These are phyloP conservation scores for Momotus momota DNA, from an alignment of 2,797 vertebrate species.

Conservation along the genomic window DNA sequence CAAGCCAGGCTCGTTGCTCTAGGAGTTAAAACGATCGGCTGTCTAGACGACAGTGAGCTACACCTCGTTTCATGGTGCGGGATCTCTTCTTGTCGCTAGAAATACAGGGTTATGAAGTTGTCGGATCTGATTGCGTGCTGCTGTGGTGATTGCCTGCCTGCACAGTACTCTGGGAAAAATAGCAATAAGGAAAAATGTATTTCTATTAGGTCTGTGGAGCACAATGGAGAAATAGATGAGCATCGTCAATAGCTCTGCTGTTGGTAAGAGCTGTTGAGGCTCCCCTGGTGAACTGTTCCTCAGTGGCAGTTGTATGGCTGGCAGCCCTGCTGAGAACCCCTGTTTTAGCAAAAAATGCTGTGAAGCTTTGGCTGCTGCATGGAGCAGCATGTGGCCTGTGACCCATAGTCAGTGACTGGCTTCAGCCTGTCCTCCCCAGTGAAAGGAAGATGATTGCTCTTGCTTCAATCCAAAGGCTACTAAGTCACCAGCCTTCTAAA, in stretches of 20 bases:
- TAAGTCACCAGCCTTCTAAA: not conserved
- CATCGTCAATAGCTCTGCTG: not conserved
- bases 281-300: not conserved
- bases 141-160: not conserved
- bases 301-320: no score
- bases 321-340: no score
- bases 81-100: not conserved
- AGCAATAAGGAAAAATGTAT: not conserved
- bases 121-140: not conserved
- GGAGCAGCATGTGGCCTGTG: not conserved
- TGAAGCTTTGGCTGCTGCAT: not conserved
- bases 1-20: constrained; percentile 68
- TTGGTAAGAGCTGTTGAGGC: not conserved
- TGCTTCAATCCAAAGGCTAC: not conserved
- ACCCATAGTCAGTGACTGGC: not conserved
- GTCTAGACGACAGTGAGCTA: constrained; percentile 62
- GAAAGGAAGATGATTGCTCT: not conserved
- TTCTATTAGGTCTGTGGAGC: not conserved
- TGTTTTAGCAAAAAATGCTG: accelerated
- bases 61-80: constrained; percentile 31
- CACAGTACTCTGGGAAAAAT: not conserved
- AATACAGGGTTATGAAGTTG: constrained; percentile 21
- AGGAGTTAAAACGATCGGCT: constrained; percentile 46
- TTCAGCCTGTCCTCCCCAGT: not conserved
- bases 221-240: not conserved